These are phyloP conservation scores for Temnothorax curvispinosus DNA, from an alignment of 1,140 invertebrate species.

Conservation along the genomic window DNA sequence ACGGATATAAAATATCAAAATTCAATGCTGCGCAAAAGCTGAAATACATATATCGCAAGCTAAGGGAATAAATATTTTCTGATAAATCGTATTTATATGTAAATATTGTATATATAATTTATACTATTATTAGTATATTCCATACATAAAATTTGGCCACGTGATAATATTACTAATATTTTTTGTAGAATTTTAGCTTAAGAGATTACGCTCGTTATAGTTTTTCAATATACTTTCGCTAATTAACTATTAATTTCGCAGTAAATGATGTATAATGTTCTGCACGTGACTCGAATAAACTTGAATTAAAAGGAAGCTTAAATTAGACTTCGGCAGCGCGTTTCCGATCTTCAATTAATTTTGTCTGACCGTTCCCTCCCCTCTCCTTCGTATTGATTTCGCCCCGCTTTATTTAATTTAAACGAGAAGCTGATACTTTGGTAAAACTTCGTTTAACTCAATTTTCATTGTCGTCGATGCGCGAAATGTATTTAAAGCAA, in stretches of 20 bases:
- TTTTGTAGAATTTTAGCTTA: not conserved
- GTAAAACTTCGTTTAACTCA: constrained; percentile 54
- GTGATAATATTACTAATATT: not conserved
- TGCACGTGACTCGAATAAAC: constrained; percentile 30
- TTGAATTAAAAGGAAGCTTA: constrained; percentile 33
- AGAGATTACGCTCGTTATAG: not conserved
- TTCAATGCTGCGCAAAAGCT: not conserved
- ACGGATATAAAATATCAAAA: not conserved
- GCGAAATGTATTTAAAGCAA: constrained; percentile 46
- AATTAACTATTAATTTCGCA: constrained; percentile 20
- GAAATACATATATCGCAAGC: not conserved
- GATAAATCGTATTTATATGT: not conserved
- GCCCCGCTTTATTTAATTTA: constrained; percentile 53
- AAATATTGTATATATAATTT: not conserved
- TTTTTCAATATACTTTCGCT: not conserved
- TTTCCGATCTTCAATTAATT: constrained; percentile 45
- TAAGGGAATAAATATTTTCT: not conserved
- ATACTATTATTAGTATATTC: not conserved
- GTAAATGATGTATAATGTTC: constrained; percentile 6
- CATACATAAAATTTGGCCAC: not conserved
- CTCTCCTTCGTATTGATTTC: constrained; percentile 35
- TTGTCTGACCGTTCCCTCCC: not conserved
- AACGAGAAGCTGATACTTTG: constrained; percentile 18
- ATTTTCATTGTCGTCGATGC: constrained; percentile 50
- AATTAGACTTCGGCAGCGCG: constrained; percentile 15